Percentiles rank a stretch among this genome's conserved stretches.
phyloP scores from a whole-genome alignment of 2,888 invertebrate species.

The Theretra japonica region DNA sequence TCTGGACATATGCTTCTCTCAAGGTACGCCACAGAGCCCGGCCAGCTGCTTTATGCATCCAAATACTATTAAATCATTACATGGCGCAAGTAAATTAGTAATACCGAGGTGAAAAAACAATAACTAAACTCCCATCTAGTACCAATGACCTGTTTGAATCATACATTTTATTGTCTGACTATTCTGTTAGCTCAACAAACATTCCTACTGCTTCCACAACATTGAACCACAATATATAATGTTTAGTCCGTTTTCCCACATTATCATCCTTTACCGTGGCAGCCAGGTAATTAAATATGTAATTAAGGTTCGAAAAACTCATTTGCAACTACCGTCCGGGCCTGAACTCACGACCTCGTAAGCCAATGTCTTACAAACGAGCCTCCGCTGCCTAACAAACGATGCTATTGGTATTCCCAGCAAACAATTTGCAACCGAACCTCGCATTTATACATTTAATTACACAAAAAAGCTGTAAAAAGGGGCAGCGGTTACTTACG shows the following conservation, averaged over 20 bases:
- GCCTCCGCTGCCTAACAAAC: neutral
- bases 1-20: too few species aligned
- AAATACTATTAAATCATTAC: too few species aligned
- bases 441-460: neutral
- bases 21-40: too few species aligned
- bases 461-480: too few species aligned
- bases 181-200: too few species aligned
- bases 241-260: constrained; percentile 18
- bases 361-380: constrained; percentile 4
- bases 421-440: neutral
- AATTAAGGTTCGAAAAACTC: constrained; percentile 23
- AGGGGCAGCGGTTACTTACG: too few species aligned
- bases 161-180: too few species aligned
- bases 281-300: constrained; percentile 23
- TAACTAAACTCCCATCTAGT: too few species aligned
- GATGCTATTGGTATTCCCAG: neutral
- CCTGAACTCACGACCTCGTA: constrained; percentile 25
- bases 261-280: constrained; percentile 21
- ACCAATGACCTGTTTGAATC: too few species aligned
- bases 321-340: constrained; percentile 2
- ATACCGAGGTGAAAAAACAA: too few species aligned
- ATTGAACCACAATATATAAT: neutral
- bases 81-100: too few species aligned
- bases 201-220: neutral
- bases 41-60: too few species aligned